Conservation (phyloP, 2,113 vertebrate genomes). For the Zosterops pallidus region DNA sequence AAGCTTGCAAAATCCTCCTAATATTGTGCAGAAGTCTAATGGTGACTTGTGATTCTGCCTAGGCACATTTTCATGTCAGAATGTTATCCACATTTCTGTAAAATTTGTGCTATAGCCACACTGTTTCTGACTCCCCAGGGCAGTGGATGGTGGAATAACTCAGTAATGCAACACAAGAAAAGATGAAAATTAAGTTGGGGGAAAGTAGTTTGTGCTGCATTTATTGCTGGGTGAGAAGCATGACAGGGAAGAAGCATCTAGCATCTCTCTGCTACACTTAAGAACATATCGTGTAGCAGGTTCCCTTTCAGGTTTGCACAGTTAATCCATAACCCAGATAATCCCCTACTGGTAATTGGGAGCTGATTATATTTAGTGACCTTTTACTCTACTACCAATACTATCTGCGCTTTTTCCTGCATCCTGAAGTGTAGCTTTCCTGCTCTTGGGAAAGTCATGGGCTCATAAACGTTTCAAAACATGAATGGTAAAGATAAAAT, state of each 20-base stretch:
- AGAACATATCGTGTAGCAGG: neutral
- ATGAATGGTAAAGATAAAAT: neutral
- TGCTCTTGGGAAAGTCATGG: neutral
- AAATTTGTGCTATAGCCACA: neutral
- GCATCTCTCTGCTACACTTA: neutral
- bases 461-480: neutral
- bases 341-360: neutral
- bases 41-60: neutral
- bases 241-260: neutral
- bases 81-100: neutral
- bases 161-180: neutral
- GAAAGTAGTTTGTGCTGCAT: neutral
- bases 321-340: slow-evolving; percentile 15
- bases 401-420: neutral
- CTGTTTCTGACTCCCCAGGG: neutral
- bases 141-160: neutral
- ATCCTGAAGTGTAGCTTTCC: neutral
- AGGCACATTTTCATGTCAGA: neutral
- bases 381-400: neutral
- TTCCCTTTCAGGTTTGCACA: neutral
- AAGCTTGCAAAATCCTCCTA: neutral
- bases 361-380: slow-evolving; percentile 26
- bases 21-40: neutral
- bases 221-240: neutral
- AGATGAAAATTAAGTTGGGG: neutral